phyloP scores from a whole-genome alignment of 1,140 invertebrate genomes.

The Drosophila subobscura region DNA sequence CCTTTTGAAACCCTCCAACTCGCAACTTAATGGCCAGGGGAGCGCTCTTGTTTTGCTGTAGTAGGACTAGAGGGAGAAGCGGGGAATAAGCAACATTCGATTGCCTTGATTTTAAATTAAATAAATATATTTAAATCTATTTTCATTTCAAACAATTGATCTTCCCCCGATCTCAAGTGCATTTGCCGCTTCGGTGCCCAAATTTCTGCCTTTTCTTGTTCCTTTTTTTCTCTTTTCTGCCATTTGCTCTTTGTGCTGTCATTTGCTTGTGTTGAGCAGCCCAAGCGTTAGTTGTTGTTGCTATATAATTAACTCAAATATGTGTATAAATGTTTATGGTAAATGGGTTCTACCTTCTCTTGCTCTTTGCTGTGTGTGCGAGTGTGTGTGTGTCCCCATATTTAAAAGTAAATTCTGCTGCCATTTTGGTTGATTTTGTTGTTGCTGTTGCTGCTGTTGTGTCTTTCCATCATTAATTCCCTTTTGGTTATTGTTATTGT shows the following conservation, averaged over 20 bases:
- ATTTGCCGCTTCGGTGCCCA: too few species aligned
- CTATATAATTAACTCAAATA: conserved; percentile 79
- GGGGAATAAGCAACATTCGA: too few species aligned
- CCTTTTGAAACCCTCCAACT: too few species aligned
- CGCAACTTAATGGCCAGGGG: too few species aligned
- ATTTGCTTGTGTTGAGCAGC: conserved; percentile 16
- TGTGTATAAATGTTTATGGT: conserved; percentile 75
- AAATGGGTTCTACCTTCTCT: conserved; percentile 57
- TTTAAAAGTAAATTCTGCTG: conserved; percentile 68
- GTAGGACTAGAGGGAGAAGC: too few species aligned
- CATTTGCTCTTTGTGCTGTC: conserved; percentile 40
- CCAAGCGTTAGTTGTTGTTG: conserved; percentile 34
- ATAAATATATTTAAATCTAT: too few species aligned
- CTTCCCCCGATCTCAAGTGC: too few species aligned
- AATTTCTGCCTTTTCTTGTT: too few species aligned
- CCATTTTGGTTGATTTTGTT: conserved; percentile 50
- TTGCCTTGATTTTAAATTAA: too few species aligned
- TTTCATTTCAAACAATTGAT: too few species aligned
- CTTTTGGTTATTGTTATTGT: conserved; percentile 54
- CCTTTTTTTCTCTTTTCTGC: neutral
- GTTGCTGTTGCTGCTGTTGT: conserved; percentile 16
- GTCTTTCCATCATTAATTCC: conserved; percentile 5
- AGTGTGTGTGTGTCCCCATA: conserved; percentile 49
- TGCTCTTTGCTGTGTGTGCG: neutral
- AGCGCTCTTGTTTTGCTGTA: too few species aligned